Evolutionary conservation across 1,140 invertebrate genomes (phyloP).

Genomic region (Anoplophora glabripennis): DNA sequence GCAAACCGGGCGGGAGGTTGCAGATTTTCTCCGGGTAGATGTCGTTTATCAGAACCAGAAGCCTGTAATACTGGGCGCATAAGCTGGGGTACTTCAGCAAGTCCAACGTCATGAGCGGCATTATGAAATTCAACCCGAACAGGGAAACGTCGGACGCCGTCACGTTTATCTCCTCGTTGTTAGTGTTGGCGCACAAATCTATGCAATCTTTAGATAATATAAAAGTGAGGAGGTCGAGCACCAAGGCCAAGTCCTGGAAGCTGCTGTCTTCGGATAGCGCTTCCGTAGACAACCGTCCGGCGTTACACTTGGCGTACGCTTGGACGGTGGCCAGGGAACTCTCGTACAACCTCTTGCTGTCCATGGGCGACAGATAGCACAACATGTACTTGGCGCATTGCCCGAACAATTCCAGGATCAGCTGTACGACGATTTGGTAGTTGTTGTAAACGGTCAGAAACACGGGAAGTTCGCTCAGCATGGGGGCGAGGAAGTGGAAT

Average conservation of each 20-base stretch:
- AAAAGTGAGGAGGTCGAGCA: constrained; percentile 71
- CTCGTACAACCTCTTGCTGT: constrained; percentile 62
- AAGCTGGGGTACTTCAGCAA: constrained; percentile 68
- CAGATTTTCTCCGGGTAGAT: constrained; percentile 63
- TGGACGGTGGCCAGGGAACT: constrained; percentile 62
- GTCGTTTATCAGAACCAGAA: constrained; percentile 66
- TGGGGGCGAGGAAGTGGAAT: constrained; percentile 62
- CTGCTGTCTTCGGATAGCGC: constrained; percentile 64
- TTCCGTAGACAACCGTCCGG: constrained; percentile 53
- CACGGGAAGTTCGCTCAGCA: constrained; percentile 64
- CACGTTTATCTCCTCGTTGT: constrained; percentile 46
- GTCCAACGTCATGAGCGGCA: constrained; percentile 74
- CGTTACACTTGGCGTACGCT: constrained; percentile 69
- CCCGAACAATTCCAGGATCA: constrained; percentile 73
- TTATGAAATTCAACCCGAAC: constrained; percentile 68
- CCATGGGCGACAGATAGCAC: constrained; percentile 60
- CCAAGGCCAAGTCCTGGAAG: constrained; percentile 66
- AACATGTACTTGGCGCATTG: constrained; percentile 69
- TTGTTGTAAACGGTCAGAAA: constrained; percentile 76
- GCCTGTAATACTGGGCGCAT: constrained; percentile 61
- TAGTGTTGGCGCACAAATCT: constrained; percentile 52
- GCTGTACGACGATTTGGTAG: constrained; percentile 75
- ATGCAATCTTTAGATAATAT: constrained; percentile 71
- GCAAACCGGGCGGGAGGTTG: constrained; percentile 55
- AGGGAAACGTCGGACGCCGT: constrained; percentile 65